Evolutionary conservation across 2,888 invertebrate genomes (phyloP).

Genomic region (Matsumyia berberina): DNA sequence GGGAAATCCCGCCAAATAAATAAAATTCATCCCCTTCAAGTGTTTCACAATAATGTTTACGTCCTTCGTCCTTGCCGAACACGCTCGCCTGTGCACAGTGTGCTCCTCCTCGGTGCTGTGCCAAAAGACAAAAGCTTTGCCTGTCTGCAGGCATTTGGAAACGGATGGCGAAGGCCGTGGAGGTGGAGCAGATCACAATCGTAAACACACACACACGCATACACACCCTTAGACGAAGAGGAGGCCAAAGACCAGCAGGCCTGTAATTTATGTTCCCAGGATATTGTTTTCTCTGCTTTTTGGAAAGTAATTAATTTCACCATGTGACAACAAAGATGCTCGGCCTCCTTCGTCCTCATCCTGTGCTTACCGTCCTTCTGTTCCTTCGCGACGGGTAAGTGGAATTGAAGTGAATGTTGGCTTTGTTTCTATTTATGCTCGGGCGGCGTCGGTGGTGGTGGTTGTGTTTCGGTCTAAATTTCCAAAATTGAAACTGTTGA

Average conservation of each 20-base stretch:
- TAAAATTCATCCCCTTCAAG: slow-evolving; percentile 76
- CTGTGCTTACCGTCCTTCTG: slow-evolving; percentile 12
- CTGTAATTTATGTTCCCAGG: slow-evolving; percentile 78
- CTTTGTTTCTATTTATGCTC: slow-evolving; percentile 75
- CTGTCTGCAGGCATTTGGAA: slow-evolving; percentile 64
- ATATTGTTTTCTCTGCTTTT: slow-evolving; percentile 78
- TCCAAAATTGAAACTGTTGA: slow-evolving; percentile 70
- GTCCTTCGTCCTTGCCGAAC: slow-evolving; percentile 52
- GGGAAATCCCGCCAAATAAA: slow-evolving; percentile 75
- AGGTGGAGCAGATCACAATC: slow-evolving; percentile 56
- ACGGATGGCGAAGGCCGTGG: slow-evolving; percentile 50
- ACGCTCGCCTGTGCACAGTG: slow-evolving; percentile 3
- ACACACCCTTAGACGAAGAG: slow-evolving; percentile 12
- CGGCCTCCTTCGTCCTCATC: slow-evolving; percentile 63
- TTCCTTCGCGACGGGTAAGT: slow-evolving; percentile 17
- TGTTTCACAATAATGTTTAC: slow-evolving; percentile 72
- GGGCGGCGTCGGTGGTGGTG: slow-evolving; percentile 4
- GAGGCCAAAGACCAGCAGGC: slow-evolving; percentile 75
- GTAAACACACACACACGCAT: slow-evolving; percentile 29
- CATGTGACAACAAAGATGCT: slow-evolving; percentile 78
- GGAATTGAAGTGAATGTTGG: slow-evolving; percentile 61
- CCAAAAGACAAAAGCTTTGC: slow-evolving; percentile 70
- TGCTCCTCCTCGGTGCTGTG: slow-evolving; percentile 35
- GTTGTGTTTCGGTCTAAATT: slow-evolving; percentile 58
- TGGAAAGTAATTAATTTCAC: slow-evolving; percentile 79